Percentiles rank a stretch among this genome's conserved stretches.
These are phyloP conservation scores for Forbesichthys agassizii DNA, from an alignment of 2,113 vertebrate species.

Conservation along the genomic window DNA sequence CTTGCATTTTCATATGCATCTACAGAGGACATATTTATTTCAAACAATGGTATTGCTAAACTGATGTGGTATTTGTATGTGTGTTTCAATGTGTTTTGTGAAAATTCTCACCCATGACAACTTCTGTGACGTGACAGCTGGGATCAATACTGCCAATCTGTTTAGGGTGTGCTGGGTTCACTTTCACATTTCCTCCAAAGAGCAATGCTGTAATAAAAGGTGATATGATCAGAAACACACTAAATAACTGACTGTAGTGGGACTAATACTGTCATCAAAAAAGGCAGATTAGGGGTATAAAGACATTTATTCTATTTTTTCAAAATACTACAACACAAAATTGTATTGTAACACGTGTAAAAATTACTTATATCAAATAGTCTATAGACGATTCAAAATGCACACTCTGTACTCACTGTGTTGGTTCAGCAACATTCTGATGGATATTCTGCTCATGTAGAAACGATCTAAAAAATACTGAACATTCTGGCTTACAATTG, in stretches of 20 bases:
- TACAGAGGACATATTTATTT: slow-evolving; percentile 51
- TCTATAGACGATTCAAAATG: background rate
- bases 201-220: slow-evolving; percentile 81
- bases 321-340: no score
- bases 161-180: slow-evolving; percentile 93
- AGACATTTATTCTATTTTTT: no score
- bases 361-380: no score
- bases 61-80: background rate
- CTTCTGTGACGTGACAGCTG: slow-evolving; percentile 86
- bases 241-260: background rate
- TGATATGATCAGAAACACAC: background rate
- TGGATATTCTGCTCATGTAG: slow-evolving; percentile 99
- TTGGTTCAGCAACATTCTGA: slow-evolving; percentile 98
- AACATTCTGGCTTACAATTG: slow-evolving; percentile 93
- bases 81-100: background rate
- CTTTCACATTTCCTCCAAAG: slow-evolving; percentile 88
- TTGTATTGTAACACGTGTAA: no score
- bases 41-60: background rate
- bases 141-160: slow-evolving; percentile 98
- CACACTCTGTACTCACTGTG: slow-evolving; percentile 84
- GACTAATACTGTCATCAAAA: background rate
- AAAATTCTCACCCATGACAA: slow-evolving; percentile 85
- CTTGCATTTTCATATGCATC: slow-evolving; percentile 97
- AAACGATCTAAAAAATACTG: slow-evolving; percentile 99
- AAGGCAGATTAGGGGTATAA: background rate